Conservation (phyloP, 2,797 vertebrate genomes). For the Syndactyla subalaris region DNA sequence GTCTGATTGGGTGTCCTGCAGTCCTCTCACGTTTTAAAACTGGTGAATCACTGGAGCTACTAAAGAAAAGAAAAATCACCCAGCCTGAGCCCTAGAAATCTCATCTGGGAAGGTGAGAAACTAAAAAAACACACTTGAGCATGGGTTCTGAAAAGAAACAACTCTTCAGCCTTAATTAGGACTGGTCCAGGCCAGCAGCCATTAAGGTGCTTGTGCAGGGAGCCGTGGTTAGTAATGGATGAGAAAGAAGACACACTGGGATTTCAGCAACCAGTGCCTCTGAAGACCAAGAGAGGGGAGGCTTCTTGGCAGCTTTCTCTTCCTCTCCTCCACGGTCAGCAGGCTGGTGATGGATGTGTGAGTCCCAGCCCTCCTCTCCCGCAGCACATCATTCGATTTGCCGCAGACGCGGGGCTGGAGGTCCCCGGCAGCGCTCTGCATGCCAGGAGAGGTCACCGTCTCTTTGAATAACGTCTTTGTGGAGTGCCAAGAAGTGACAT, state of each 20-base stretch:
- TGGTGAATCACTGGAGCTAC: constrained; percentile 4
- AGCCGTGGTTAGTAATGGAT: neutral
- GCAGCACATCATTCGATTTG: constrained; percentile 50
- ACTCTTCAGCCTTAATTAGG: constrained; percentile 26
- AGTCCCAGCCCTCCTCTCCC: neutral
- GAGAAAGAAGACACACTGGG: neutral
- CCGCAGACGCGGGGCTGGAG: neutral
- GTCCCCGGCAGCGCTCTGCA: neutral
- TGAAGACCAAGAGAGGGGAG: neutral
- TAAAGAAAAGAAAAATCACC: neutral
- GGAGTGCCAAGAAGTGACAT: constrained; percentile 54
- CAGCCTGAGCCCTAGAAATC: neutral
- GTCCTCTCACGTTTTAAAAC: constrained; percentile 22
- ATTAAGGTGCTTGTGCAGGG: neutral
- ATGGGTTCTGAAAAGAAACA: neutral
- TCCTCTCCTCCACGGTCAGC: neutral
- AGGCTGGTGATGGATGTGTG: constrained; percentile 9
- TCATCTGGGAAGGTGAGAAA: neutral
- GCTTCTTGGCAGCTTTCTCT: constrained; percentile 8
- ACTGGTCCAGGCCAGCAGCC: neutral
- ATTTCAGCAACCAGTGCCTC: neutral
- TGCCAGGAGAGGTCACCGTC: constrained; percentile 27
- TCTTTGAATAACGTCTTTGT: constrained; percentile 4
- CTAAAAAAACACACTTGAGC: neutral
- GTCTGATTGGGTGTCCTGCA: neutral